phyloP scores from a whole-genome alignment of 2,113 vertebrate species.

The Limanda limanda region DNA sequence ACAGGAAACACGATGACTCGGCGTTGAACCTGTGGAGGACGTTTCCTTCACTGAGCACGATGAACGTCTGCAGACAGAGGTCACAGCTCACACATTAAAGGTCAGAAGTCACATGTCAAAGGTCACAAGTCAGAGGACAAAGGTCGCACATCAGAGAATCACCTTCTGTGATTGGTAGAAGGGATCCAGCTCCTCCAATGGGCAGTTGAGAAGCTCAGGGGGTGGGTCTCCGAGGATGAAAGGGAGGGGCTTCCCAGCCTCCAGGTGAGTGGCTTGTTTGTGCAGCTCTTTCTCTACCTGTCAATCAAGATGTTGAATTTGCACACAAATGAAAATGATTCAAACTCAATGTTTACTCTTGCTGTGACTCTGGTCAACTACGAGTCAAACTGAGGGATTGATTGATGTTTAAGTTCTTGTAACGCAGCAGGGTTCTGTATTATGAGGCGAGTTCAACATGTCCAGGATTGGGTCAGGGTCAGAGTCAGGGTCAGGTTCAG shows the following conservation, averaged over 20 bases:
- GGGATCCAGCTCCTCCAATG: constrained; percentile 72
- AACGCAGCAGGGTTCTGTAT: too few relatives aligned
- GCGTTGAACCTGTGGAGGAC: constrained; percentile 90
- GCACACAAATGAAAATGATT: background rate
- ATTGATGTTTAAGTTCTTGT: too few relatives aligned
- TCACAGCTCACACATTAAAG: background rate
- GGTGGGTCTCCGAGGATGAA: constrained; percentile 54
- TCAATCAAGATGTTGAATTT: background rate
- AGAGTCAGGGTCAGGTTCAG: too few relatives aligned
- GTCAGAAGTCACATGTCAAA: background rate
- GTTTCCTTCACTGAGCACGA: constrained; percentile 90
- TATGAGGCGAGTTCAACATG: too few relatives aligned
- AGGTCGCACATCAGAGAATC: background rate
- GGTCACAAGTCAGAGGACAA: background rate
- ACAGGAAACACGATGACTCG: constrained; percentile 86
- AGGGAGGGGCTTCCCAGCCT: constrained; percentile 58
- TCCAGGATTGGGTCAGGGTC: too few relatives aligned
- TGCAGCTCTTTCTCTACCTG: background rate
- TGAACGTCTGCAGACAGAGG: constrained; percentile 86
- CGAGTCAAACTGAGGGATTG: too few relatives aligned
- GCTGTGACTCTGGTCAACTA: too few relatives aligned
- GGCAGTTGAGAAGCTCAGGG: constrained; percentile 47
- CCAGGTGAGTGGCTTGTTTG: constrained; percentile 36
- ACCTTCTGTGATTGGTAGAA: constrained; percentile 68
- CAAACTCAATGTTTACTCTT: too few relatives aligned